Conservation (phyloP, 2,797 vertebrate genomes). For the Sebastes aleutianus region DNA sequence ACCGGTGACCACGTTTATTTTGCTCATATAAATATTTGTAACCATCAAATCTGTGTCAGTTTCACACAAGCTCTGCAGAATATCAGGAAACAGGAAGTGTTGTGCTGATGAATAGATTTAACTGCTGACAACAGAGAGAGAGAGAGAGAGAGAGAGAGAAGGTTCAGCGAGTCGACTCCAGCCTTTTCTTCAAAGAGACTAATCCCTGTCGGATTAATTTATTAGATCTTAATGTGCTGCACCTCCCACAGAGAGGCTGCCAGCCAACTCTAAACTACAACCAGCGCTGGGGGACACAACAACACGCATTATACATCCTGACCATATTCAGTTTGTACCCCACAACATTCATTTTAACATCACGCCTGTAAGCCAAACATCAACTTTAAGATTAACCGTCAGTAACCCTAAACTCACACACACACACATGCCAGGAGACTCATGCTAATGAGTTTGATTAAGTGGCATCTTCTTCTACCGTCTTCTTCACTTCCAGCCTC, state of each 20-base stretch:
- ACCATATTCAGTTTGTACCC: background rate
- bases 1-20: background rate
- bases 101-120: constrained; percentile 49
- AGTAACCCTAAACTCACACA: background rate
- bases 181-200: constrained; percentile 63
- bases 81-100: constrained; percentile 56
- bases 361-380: background rate
- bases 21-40: background rate
- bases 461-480: too few relatives aligned
- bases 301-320: constrained; percentile 3
- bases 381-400: background rate
- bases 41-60: background rate
- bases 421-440: background rate
- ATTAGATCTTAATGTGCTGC: constrained; percentile 60
- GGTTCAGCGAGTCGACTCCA: constrained; percentile 37
- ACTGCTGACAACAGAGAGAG: constrained; percentile 23
- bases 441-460: background rate
- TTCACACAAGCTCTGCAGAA: constrained; percentile 25
- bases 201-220: constrained; percentile 62
- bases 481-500: background rate
- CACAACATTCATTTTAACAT: background rate
- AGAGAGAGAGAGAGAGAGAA: constrained; percentile 20
- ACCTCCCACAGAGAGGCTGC: constrained; percentile 61
- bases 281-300: constrained; percentile 26
- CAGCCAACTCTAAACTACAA: constrained; percentile 35